Base-by-base conservation (phyloP, 2,113 vertebrate species). In the Megatriorchis doriae region DNA sequence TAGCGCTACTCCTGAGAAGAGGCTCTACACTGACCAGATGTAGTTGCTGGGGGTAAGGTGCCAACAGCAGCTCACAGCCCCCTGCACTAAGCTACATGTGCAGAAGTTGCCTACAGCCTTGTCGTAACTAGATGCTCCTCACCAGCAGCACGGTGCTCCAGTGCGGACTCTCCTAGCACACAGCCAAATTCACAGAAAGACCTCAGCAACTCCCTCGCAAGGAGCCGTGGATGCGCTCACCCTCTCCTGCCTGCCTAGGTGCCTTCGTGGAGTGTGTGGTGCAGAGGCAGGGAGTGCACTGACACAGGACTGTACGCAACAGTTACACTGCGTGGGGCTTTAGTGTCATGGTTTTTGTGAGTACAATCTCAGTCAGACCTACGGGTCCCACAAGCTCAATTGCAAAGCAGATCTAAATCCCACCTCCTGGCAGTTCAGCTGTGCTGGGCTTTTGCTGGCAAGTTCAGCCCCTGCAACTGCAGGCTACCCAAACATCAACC, bases 141-240 rank as follows among this genome's bases (percentile, higher is more conserved):
- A 15, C 0, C 6, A 53, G 74, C 65, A 45, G n/a, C 38, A 3
- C 9, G 4, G 6, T 16, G 42, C 11, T 68, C 48, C 43, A n/a
- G 84, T 18, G 8, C 0, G 0, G 67, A 9, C 66, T 42, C 36
- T 43, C 20, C 61, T 3, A n/a, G 43, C 34, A 10, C 20, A 13
- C 1, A 4, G 68, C 58, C 43, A 10, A 22, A 34, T 13, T 10
- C 42, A 15, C 36, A 61, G 52, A 26, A 27, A 3, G 22, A 12
- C 36, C 71, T 72, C 16, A 10, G 48, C 9, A 5, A 53, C 5
- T 5, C 47, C 53, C 21, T 40, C 8, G 1, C 6, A 5, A 1
- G 0, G 25, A 32, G 52, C 55, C 0, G 0, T 1, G 18, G 56
- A 2, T 11, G 10, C 11, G 0, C 7, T 47, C 11, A 3, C n/a